These are phyloP conservation scores for Erebia aethiops DNA, from an alignment of 2,888 invertebrate species.

Conservation along the genomic window DNA sequence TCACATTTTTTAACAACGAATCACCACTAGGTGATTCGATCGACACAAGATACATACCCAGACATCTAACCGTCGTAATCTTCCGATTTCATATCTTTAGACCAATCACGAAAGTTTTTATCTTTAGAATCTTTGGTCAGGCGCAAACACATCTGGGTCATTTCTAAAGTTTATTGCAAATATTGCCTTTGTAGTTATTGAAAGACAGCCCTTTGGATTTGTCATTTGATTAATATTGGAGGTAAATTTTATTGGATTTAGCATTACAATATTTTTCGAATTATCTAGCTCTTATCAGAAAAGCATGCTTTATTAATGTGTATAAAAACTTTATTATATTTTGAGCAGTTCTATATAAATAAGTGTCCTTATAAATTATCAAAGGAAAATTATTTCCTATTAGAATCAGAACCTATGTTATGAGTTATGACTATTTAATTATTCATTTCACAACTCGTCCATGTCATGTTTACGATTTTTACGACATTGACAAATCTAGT, in stretches of 20 bases:
- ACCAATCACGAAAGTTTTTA: conserved; percentile 12
- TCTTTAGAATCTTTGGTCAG: conserved; percentile 30
- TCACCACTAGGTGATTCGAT: conserved; percentile 54
- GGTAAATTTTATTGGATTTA: too few relatives aligned
- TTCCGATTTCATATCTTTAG: conserved; percentile 14
- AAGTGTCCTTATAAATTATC: too few relatives aligned
- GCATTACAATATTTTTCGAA: too few relatives aligned
- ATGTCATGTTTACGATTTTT: not conserved
- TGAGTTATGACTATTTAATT: not conserved
- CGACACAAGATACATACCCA: conserved; percentile 50
- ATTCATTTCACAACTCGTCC: conserved; percentile 6
- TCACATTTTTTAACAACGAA: not conserved
- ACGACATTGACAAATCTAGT: not conserved
- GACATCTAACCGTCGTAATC: conserved; percentile 30
- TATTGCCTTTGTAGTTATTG: conserved; percentile 10
- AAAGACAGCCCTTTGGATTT: not conserved
- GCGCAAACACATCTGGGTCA: conserved; percentile 20
- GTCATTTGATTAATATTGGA: not conserved
- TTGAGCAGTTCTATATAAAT: too few relatives aligned
- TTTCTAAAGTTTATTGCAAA: conserved; percentile 6
- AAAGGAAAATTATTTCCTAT: too few relatives aligned
- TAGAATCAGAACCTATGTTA: not conserved
- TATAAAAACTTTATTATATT: too few relatives aligned
- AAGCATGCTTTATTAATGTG: too few relatives aligned
- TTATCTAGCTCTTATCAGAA: too few relatives aligned